Percentiles rank a stretch among this genome's conserved stretches.
These are phyloP conservation scores for Epizoanthus ramosus DNA, from an alignment of 92 coral and sea anemone species.

Conservation along the genomic window DNA sequence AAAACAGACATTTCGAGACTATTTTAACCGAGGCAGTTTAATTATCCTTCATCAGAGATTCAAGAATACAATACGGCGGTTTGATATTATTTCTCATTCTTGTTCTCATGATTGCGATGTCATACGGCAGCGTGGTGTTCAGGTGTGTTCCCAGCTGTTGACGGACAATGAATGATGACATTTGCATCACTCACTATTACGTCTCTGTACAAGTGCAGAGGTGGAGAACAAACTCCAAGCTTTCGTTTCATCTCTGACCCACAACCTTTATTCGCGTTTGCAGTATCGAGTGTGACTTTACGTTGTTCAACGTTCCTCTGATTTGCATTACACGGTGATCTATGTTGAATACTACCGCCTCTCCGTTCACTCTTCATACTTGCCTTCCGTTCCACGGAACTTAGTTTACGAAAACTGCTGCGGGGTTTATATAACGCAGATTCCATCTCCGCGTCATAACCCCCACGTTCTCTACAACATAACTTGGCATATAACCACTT, in stretches of 20 bases:
- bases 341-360: not conserved
- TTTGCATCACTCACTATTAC: not conserved
- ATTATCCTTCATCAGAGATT: no score
- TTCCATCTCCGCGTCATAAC: not conserved
- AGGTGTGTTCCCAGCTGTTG: not conserved
- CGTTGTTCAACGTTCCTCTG: not conserved
- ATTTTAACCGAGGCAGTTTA: no score
- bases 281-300: not conserved
- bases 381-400: not conserved
- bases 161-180: not conserved
- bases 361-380: not conserved
- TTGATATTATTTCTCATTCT: no score
- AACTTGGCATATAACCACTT: not conserved
- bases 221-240: not conserved
- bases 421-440: no score
- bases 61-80: no score
- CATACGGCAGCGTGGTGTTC: not conserved
- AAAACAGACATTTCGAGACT: no score
- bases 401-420: not conserved
- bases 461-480: not conserved
- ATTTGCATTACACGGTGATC: not conserved
- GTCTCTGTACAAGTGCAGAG: not conserved
- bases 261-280: not conserved
- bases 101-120: not conserved
- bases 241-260: not conserved